Percentiles rank a stretch among this genome's conserved stretches.
These are phyloP conservation scores for Meriones unguiculatus DNA, from an alignment of 2,113 vertebrate species.

Conservation along the genomic window DNA sequence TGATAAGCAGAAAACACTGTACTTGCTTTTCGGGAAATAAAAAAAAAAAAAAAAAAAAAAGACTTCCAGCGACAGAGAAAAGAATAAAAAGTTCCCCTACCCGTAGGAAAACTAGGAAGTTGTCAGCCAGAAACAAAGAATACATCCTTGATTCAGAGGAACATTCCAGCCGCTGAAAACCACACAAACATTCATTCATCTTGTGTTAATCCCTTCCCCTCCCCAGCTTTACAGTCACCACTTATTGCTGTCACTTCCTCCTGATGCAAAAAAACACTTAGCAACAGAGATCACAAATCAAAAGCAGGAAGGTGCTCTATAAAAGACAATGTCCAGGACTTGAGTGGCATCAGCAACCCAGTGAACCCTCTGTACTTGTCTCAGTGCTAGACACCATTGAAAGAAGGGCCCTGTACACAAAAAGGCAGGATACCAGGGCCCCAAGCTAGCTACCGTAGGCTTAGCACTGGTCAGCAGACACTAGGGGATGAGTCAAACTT, in stretches of 20 bases:
- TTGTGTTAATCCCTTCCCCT: slow-evolving; percentile 56
- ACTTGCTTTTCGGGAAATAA: slow-evolving; percentile 81
- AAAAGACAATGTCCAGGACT: neutral
- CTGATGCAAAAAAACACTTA: slow-evolving; percentile 53
- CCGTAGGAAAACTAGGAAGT: slow-evolving; percentile 69
- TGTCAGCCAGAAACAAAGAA: slow-evolving; percentile 72
- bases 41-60: slow-evolving; percentile 72
- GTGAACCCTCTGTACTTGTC: neutral
- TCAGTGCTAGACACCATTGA: neutral
- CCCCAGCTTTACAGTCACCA: slow-evolving; percentile 41
- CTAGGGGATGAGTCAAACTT: neutral
- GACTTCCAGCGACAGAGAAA: slow-evolving; percentile 65
- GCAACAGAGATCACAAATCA: neutral
- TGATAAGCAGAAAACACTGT: slow-evolving; percentile 76
- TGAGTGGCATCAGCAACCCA: neutral
- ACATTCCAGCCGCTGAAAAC: slow-evolving; percentile 72
- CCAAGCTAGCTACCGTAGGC: neutral
- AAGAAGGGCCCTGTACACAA: neutral
- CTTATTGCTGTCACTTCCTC: slow-evolving; percentile 58
- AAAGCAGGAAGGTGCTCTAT: slow-evolving; percentile 60
- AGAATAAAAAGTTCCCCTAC: slow-evolving; percentile 70
- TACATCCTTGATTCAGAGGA: slow-evolving; percentile 67
- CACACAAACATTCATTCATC: slow-evolving; percentile 60
- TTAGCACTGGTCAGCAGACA: neutral
- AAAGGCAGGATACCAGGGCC: slow-evolving; percentile 7